Evolutionary conservation across 1,140 invertebrate genomes (phyloP).

Genomic region (Drosophila tsacasi): DNA sequence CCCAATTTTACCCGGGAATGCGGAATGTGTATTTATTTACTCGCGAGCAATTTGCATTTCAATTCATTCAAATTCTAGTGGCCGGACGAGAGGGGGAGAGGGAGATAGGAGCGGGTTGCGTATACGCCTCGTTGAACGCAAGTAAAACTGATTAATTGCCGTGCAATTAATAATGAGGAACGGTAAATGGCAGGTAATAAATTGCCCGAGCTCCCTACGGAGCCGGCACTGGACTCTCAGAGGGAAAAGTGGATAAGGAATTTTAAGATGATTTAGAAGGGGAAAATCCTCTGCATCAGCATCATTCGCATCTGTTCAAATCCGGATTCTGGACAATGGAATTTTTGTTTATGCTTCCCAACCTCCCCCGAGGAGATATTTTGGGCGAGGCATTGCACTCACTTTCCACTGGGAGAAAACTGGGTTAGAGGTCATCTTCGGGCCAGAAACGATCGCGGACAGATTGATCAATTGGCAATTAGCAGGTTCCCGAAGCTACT

Average conservation of each 20-base stretch:
- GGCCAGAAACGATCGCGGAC: constrained; percentile 1
- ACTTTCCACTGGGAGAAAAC: constrained; percentile 8
- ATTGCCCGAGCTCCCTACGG: constrained; percentile 50
- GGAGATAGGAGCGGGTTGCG: constrained; percentile 23
- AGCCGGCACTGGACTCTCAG: constrained; percentile 12
- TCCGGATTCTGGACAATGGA: neutral
- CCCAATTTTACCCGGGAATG: constrained; percentile 50
- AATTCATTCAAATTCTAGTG: constrained; percentile 70
- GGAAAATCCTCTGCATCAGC: constrained; percentile 51
- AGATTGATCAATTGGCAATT: neutral
- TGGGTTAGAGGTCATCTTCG: constrained; percentile 31
- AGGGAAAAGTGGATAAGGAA: constrained; percentile 1
- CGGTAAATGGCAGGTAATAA: constrained; percentile 81
- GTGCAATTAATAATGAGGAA: constrained; percentile 78
- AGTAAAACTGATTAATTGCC: constrained; percentile 79
- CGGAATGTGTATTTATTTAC: constrained; percentile 57
- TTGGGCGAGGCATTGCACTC: constrained; percentile 12
- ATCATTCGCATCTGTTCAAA: constrained; percentile 33
- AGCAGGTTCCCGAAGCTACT: neutral
- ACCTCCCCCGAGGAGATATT: constrained; percentile 20
- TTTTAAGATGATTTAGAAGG: constrained; percentile 24
- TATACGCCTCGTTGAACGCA: constrained; percentile 77
- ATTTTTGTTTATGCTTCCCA: constrained; percentile 53
- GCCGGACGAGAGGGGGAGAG: neutral
- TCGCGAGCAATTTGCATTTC: constrained; percentile 62